Evolutionary conservation across 2,888 invertebrate genomes (phyloP), one percentile per base, ranked within the genome.

Genomic region (Muschampia plurimacula): DNA sequence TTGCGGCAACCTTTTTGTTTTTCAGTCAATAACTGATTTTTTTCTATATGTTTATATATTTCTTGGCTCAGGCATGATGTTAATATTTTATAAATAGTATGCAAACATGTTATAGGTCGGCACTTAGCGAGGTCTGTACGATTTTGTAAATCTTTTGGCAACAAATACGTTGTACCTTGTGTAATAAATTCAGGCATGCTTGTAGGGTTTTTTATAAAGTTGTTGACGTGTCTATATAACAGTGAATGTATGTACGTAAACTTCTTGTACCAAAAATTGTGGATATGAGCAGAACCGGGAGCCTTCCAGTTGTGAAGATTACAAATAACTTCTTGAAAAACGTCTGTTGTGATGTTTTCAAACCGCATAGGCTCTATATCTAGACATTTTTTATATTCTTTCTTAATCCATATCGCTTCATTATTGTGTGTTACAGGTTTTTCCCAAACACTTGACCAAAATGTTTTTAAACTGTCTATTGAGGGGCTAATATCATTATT

Each of bases 91-190:
- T 78, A 79, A 0, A 80, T 64, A 6, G 78, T 82, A 74, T 76
- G 80, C 13, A 81, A 64, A 46, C 81, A 83, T 10, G 81, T 81
- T 0, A 81, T 80, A 0, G 80, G 81, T 67, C 79, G 67, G 36
- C 80, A 82, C 72, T 81, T 79, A 0, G 78, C 65, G 8, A 81
- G 80, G 22, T 80, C 77, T 8, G n/a, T 36, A 0, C 60, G 15
- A 15, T 75, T 65, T 2, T 3, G 2, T 32, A 12, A 46, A 46
- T 78, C 78, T 75, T 81, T 80, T 8, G 77, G 79, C 52, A 76
- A 9, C 68, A 78, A 67, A 32, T 67, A 75, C 2, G 78, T 77
- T 13, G 63, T 69, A 44, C 78, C 78, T 39, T 66, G 36, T 7
- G 60, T 60, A 9, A 60, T 7, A 60, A 36, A 60, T 2, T 22